These are phyloP conservation scores for Erythrolamprus reginae DNA, from an alignment of 2,113 vertebrate species.

Conservation along the genomic window DNA sequence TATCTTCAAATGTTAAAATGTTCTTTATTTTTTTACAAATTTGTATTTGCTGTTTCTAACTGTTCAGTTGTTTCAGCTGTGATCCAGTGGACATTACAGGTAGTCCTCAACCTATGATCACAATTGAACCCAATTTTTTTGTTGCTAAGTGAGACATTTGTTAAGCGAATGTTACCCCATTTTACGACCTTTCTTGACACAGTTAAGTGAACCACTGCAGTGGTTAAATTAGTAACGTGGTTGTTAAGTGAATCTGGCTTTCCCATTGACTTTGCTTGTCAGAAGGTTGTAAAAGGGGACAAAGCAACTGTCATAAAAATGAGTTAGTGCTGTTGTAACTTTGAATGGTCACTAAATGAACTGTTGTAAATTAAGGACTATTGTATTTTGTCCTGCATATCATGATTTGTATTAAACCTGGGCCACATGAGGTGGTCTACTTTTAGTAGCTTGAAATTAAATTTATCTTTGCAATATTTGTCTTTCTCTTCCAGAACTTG, in stretches of 20 bases:
- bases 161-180: background rate
- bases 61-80: background rate
- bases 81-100: background rate
- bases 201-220: background rate
- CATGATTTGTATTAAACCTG: background rate
- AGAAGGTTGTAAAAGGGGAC: background rate
- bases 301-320: background rate
- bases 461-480: slow-evolving; percentile 14
- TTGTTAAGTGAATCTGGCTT: background rate
- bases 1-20: background rate
- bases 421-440: background rate
- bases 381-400: background rate
- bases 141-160: background rate
- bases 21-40: background rate
- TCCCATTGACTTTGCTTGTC: background rate
- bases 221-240: background rate
- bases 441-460: background rate
- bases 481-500: slow-evolving; percentile 75
- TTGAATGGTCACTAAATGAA: background rate
- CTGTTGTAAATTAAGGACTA: background rate
- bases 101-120: background rate
- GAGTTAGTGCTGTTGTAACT: background rate
- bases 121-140: background rate
- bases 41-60: background rate
- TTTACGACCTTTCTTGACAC: background rate